phyloP scores from a whole-genome alignment of 2,888 invertebrate species.

The Boloria selene region DNA sequence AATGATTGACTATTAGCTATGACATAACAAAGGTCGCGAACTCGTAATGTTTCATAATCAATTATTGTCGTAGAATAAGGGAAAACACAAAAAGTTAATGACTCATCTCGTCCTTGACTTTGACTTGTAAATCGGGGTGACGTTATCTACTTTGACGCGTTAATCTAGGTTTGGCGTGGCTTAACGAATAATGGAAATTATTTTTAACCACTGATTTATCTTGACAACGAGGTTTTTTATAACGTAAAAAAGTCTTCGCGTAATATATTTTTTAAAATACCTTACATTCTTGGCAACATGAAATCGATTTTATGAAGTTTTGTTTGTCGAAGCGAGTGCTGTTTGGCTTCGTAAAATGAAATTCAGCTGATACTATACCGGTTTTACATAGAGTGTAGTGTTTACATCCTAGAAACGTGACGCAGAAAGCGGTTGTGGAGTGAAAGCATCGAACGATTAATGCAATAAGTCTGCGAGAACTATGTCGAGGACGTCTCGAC shows the following conservation, averaged over 20 bases:
- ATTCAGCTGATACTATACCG: slow-evolving; percentile 12
- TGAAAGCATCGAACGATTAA: slow-evolving; percentile 75
- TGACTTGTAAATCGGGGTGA: slow-evolving; percentile 68
- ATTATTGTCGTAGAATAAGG: slow-evolving; percentile 61
- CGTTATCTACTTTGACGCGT: slow-evolving; percentile 53
- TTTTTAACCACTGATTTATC: not conserved
- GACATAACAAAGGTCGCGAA: slow-evolving; percentile 54
- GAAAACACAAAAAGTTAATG: slow-evolving; percentile 72
- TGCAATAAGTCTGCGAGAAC: slow-evolving; percentile 62
- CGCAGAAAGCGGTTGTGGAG: slow-evolving; percentile 72
- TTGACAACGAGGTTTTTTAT: not conserved
- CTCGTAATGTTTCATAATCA: slow-evolving; percentile 59
- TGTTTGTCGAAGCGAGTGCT: not conserved
- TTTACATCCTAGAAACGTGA: slow-evolving; percentile 72
- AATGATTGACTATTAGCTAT: slow-evolving; percentile 31
- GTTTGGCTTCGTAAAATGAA: slow-evolving; percentile 4
- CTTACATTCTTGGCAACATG: too few relatives aligned
- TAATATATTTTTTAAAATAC: too few relatives aligned
- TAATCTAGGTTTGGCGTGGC: slow-evolving; percentile 12
- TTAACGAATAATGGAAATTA: not conserved
- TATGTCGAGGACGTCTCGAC: slow-evolving; percentile 60
- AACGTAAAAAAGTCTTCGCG: too few relatives aligned
- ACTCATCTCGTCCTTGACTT: slow-evolving; percentile 65
- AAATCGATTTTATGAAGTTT: too few relatives aligned
- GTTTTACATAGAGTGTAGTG: slow-evolving; percentile 42